These are phyloP conservation scores for Notospermus geniculatus DNA, from an alignment of 1,140 invertebrate genomes.

Conservation along the genomic window DNA sequence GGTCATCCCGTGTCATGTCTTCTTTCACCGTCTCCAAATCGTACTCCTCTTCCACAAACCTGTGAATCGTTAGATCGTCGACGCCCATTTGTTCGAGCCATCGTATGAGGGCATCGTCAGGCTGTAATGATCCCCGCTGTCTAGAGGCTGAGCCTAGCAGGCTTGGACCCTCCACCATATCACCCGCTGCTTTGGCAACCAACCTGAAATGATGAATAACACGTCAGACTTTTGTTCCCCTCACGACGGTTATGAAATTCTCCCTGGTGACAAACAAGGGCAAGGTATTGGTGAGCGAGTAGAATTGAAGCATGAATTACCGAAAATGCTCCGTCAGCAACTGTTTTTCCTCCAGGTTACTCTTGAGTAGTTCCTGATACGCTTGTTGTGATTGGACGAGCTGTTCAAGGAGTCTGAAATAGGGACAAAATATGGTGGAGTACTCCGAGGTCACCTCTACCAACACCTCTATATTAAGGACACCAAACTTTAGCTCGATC, in stretches of 20 bases:
- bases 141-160: not conserved
- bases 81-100: constrained; percentile 47
- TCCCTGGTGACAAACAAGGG: no score
- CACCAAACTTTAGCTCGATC: no score
- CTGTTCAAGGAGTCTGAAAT: constrained; percentile 60
- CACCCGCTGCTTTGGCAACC: not conserved
- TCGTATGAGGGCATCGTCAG: constrained; percentile 41
- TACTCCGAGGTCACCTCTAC: no score
- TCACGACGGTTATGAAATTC: not conserved
- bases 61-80: constrained; percentile 46
- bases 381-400: constrained; percentile 69
- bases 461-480: no score
- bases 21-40: constrained; percentile 74
- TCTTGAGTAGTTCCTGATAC: constrained; percentile 69
- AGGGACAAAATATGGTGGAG: not conserved
- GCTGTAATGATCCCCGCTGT: not conserved
- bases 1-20: constrained; percentile 72
- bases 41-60: constrained; percentile 73
- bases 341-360: constrained; percentile 71
- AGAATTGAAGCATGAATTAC: no score
- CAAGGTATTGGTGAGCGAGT: no score
- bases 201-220: not conserved
- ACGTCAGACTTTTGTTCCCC: not conserved
- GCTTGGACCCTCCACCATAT: not conserved
- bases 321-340: constrained; percentile 55